Evolutionary conservation across 2,797 vertebrate species (phyloP), one percentile per base, ranked within the genome.

Genomic region (Emydoidea blandingii): DNA sequence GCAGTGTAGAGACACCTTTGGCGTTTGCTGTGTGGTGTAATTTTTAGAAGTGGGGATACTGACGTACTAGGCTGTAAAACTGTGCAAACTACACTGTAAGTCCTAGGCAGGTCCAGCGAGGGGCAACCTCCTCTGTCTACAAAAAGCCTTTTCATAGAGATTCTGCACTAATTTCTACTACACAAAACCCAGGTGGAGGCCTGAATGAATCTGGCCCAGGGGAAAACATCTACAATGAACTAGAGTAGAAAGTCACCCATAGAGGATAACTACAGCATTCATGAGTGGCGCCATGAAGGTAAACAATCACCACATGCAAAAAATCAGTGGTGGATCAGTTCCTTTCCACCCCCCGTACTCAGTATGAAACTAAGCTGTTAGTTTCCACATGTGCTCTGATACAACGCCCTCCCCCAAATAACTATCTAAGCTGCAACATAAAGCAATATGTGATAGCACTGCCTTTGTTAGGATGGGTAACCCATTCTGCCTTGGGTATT

Each of bases 171-270:
- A 41, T 47, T 47, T 82, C 5, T 8, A 1, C 11, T 50, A 1
- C 21, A 2, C 74, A 76, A 47, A 76, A 76, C 27, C 25, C 44
- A 16, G 29, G 27, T 44, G 12, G 12, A 29, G 27, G 25, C 12
- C n/a, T 9, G 5, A 52, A 72, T 5, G 6, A 10, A 54, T 83
- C 1, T 84, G 1, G 2, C 1, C 1, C 2, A 2, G 4, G 0
- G 16, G 8, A 41, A 0, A 0, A 2, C 2, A n/a, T 3, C 81
- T 15, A 5, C 5, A 9, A 9, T 59, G 31, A 14, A 25, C 72
- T 74, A 74, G 72, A 44, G 16, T 19, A 83, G 27, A 34, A 49
- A 8, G 27, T 2, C 2, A 0, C 1, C 81, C 41, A 3, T 27
- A 19, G 1, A 62, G 86, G 79, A 78, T 74, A 68, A 57, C 49